Evolutionary conservation across 2,797 vertebrate genomes (phyloP).

Genomic region (Sylvilagus floridanus): DNA sequence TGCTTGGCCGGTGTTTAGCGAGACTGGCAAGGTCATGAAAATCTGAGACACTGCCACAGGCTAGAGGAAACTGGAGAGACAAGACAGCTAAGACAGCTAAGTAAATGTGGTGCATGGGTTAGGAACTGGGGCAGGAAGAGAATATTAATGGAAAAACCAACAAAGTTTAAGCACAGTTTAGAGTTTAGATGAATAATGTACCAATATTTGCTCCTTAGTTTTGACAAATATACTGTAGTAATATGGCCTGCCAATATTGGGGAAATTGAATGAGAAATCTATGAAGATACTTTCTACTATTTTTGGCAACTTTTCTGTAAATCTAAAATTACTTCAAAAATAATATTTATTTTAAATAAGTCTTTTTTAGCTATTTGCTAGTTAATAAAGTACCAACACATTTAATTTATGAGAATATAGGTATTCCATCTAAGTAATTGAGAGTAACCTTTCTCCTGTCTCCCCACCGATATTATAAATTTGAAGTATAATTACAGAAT

Average conservation of each 20-base stretch:
- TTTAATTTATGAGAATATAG: slow-evolving; percentile 4
- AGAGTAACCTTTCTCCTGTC: not conserved
- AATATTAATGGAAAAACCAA: not conserved
- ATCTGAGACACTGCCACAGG: not conserved
- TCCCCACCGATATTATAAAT: not conserved
- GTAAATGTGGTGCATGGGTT: not conserved
- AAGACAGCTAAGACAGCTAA: not conserved
- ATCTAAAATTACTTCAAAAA: not conserved
- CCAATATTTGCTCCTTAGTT: not conserved
- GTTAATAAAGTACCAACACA: not conserved
- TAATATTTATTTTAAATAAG: slow-evolving; percentile 12
- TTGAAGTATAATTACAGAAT: slow-evolving; percentile 24
- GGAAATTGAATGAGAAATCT: not conserved
- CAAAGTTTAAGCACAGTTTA: not conserved
- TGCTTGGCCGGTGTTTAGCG: not conserved
- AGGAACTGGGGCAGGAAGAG: not conserved
- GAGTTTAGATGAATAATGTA: not conserved
- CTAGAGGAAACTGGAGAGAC: not conserved
- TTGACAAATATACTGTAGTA: not conserved
- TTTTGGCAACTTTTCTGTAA: slow-evolving; percentile 6
- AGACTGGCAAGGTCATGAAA: not conserved
- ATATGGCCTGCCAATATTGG: not conserved
- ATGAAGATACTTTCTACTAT: not conserved
- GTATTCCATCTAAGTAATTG: not conserved
- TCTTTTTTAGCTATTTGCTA: not conserved